Evolutionary conservation across 2,888 invertebrate genomes (phyloP), one percentile per base, ranked within the genome.

Genomic region (Bombylius discolor): DNA sequence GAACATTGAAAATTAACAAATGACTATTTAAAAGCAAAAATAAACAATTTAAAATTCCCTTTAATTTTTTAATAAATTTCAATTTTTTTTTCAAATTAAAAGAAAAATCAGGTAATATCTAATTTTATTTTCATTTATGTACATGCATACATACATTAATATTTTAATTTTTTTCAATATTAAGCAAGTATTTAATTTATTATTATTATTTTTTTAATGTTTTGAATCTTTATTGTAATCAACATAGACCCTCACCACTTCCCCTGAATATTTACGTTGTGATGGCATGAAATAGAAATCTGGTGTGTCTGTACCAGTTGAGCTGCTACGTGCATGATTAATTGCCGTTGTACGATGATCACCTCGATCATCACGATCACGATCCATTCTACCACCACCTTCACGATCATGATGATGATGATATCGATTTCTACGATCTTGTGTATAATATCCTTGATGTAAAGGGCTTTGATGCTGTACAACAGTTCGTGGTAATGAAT

Each of bases 241-340:
- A 44, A 89, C 89, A 70, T 85, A 89, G 47, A 89, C 89, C 64
- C 89, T 77, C 55, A 89, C 87, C 39, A 88, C 85, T 78, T 93
- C 92, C 64, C 93, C 93, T 66, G 92, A 91, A 75, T 93, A 92
- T 74, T 93, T 92, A 61, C 94, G 77, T 70, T 94, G 94, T 60
- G 90, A 90, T 49, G 93, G 93, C 92, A 94, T 93, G 73, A 93
- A 94, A 76, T 94, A 94, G 76, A 93, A 93, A 75, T 94, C 93
- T 0, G 92, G 74, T 52, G 74, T 74, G 63, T 74, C 74, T 4
- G 71, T 66, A 33, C 74, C 74, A 23, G 70, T 69, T 57, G 68
- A 71, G 31, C 65, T 64, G 48, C 63, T 65, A 53, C 60, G 47
- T 34, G 51, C 53, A 31, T 51, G 55, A 50, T 55, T 42, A 11